Evolutionary conservation across 2,797 vertebrate species (phyloP).

Genomic region (Myotis findleyi): DNA sequence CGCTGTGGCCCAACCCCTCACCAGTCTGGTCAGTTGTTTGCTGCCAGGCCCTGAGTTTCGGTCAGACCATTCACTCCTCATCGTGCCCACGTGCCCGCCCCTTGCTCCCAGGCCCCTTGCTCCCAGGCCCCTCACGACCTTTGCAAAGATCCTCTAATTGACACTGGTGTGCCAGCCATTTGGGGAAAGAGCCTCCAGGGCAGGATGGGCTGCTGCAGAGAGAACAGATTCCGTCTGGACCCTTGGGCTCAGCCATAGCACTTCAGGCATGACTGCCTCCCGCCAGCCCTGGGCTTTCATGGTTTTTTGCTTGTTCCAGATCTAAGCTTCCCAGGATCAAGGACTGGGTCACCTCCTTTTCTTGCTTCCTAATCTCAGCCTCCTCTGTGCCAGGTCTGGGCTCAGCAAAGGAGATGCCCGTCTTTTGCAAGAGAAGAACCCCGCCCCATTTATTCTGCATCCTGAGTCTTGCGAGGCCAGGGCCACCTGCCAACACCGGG

Average conservation of each 20-base stretch:
- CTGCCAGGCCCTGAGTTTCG: neutral
- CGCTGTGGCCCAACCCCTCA: neutral
- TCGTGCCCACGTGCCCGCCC: neutral
- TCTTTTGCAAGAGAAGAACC: slow-evolving; percentile 58
- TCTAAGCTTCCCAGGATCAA: neutral
- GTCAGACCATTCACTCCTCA: neutral
- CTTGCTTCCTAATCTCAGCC: slow-evolving; percentile 18
- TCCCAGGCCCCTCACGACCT: neutral
- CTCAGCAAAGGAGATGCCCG: slow-evolving; percentile 58
- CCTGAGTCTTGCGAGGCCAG: slow-evolving; percentile 71
- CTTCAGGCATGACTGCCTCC: neutral
- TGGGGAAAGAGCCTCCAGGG: neutral
- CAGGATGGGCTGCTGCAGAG: neutral
- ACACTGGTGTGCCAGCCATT: neutral
- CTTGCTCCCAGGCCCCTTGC: neutral
- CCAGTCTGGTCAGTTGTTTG: neutral
- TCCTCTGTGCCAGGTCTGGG: slow-evolving; percentile 40
- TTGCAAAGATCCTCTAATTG: neutral
- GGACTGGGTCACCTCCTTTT: slow-evolving; percentile 31
- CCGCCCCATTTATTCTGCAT: slow-evolving; percentile 52
- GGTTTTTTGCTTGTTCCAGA: neutral
- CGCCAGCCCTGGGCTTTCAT: neutral
- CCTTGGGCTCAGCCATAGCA: neutral
- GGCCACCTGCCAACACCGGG: slow-evolving; percentile 72
- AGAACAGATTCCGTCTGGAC: neutral